Base-by-base conservation (phyloP, 1,140 invertebrate species). In the Drusus annulatus region DNA sequence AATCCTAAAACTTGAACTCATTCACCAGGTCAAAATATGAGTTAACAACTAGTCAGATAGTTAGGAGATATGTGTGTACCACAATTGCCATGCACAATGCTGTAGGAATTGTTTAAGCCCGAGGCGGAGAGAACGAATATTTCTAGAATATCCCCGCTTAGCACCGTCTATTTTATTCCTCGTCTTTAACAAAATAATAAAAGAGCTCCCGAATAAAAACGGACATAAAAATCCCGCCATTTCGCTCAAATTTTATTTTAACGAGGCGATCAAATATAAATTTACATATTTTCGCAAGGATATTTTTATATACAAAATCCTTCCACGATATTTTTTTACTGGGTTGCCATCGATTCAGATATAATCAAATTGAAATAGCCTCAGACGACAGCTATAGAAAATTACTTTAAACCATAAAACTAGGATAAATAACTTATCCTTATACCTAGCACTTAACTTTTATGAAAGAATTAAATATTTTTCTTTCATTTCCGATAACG, bases 291-390 rank as follows among this genome's bases (percentile, higher is more conserved):
- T 45, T 45, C 36, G 36, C 36, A 45, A 13, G 36, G 36, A 45
- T 45, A 45, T 45, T 45, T 45, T 45, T 45, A 45, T 45, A 56
- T 56, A 17, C 8, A 56, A 28, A 21, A 56, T 56, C 54, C n/a
- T 56, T 56, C 54, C 21, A 21, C 54, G n/a, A 7, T 56, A 56
- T 56, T 56, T 28, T 28, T 21, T 17, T 56, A 56, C n/a, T 56
- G 36, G 36, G 36, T 45, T 13, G 1, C 36, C 36, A 73, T 50
- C 36, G 36, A 45, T 45, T 45, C 10, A 45, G 36, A 45, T 73
- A 51, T 25, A 73, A 73, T 52, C 51, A 73, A 73, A 73, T 50
- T 50, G 28, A 58, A 60, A 63, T 23, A 19, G n/a, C 23, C 62
- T n/a, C 25, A 58, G 75, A 45, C 51, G 65, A 77, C 15, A 23